Base-by-base conservation (phyloP, 23 tunicate species). In the Botrylloides violaceus region DNA sequence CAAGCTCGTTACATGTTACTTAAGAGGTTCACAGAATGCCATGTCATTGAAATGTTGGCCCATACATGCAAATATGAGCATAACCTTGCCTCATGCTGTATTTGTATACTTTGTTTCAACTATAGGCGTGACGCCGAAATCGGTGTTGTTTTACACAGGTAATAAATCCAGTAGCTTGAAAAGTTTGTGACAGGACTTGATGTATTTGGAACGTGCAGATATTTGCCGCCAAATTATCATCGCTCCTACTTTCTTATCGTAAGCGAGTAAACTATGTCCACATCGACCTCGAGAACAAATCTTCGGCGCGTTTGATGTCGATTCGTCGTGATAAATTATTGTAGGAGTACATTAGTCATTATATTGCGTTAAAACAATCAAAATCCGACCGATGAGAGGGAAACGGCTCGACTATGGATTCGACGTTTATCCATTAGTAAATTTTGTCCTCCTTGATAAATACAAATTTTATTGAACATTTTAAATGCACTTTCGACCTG, bases 181-280 rank as follows among this genome's bases (percentile, higher is more conserved):
- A n/a, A n/a, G n/a, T n/a, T n/a, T n/a, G n/a, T n/a, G n/a, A n/a
- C n/a, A n/a, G n/a, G n/a, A n/a, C n/a, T n/a, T n/a, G n/a, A n/a
- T n/a, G n/a, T n/a, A n/a, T n/a, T 43, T 43, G 53, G 15, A 43
- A 15, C 53, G 53, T 15, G 9, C 12, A 43, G 53, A 43, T 43
- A 43, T 15, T 43, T 43, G 53, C 15, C 53, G 53, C 53, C 53
- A 37, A 68, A 43, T 56, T 19, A 37, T 25, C 57, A 68, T 26
- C 74, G 56, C 74, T 39, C 74, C 58, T 43, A 28, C 58, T 68
- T 68, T 68, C 74, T 68, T 68, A 68, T 68, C 74, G 36, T 26
- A 19, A 26, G 26, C 74, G 2, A 38, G 37, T 28, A 39, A 32
- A 19, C 74, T 68, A 39, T 43, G 57, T 43, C 74, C 47, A 34